A percentile compares a stretch with the other conserved stretches of the same genome.
These are phyloP conservation scores for Xiphias gladius DNA, from an alignment of 2,113 vertebrate genomes.

Conservation along the genomic window DNA sequence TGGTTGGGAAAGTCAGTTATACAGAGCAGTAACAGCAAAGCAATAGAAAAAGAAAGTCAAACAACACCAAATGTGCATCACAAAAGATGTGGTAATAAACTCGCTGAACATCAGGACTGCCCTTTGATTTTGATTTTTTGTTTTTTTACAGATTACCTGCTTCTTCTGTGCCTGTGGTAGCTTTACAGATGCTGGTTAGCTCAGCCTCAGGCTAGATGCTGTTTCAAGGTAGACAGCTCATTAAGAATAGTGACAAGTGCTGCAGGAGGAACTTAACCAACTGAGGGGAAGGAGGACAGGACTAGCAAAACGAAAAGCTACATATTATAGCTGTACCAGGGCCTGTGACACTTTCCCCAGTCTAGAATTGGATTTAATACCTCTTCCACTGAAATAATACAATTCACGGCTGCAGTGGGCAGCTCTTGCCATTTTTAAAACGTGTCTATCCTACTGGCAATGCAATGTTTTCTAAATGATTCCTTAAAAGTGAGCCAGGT, in stretches of 20 bases:
- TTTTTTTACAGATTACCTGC: constrained; percentile 3
- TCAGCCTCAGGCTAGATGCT: constrained; percentile 28
- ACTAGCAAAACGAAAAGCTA: constrained; percentile 25
- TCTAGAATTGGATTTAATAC: constrained; percentile 3
- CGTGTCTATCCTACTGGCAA: not conserved
- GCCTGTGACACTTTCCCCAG: constrained; percentile 13
- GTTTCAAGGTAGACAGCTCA: constrained; percentile 60
- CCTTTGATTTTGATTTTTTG: too few relatives aligned
- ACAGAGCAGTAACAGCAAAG: not conserved
- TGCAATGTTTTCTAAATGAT: constrained; percentile 23
- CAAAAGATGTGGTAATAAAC: not conserved
- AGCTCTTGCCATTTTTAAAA: not conserved
- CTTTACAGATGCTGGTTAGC: constrained; percentile 43
- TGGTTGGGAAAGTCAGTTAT: not conserved
- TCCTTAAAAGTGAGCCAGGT: constrained; percentile 2
- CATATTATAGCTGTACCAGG: constrained; percentile 23
- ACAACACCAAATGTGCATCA: not conserved
- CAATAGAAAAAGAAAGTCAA: constrained; percentile 1
- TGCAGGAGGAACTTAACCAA: constrained; percentile 25
- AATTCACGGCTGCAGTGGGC: not conserved
- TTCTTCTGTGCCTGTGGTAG: constrained; percentile 21
- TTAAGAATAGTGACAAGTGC: constrained; percentile 58
- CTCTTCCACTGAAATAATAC: constrained; percentile 11
- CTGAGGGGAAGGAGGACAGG: constrained; percentile 8
- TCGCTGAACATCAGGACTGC: not conserved